Conservation (phyloP, 2,797 vertebrate genomes). For the Scolopax bukidnonensis region DNA sequence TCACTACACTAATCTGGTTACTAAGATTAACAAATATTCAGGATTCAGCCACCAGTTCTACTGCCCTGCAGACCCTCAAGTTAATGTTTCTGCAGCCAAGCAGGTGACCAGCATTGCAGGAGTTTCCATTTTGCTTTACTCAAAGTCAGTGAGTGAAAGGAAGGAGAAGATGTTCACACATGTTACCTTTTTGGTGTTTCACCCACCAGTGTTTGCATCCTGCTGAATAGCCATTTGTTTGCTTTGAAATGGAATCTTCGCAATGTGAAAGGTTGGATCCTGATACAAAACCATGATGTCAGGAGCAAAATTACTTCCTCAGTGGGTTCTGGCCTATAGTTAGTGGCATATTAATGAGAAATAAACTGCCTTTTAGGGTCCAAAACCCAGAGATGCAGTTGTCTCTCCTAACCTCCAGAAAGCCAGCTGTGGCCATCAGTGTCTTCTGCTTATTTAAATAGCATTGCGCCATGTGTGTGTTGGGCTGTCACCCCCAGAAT, state of each 20-base stretch:
- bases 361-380: neutral
- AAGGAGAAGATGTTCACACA: neutral
- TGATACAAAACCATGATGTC: fast-evolving
- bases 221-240: neutral
- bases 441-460: neutral
- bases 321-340: neutral
- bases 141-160: neutral
- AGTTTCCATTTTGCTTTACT: neutral
- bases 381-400: neutral
- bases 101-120: neutral
- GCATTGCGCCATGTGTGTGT: neutral
- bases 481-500: neutral
- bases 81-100: neutral
- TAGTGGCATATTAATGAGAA: neutral
- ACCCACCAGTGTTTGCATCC: neutral
- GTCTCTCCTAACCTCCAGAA: neutral
- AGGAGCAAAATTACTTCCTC: neutral
- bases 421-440: neutral
- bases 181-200: neutral
- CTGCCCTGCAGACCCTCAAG: neutral
- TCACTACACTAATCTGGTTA: neutral
- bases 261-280: neutral
- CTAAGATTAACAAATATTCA: neutral
- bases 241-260: neutral
- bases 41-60: neutral